Percentiles rank a stretch among this genome's conserved stretches.
Evolutionary conservation across 1,140 invertebrate genomes (phyloP).

Genomic region (Hesperophylax magnus): DNA sequence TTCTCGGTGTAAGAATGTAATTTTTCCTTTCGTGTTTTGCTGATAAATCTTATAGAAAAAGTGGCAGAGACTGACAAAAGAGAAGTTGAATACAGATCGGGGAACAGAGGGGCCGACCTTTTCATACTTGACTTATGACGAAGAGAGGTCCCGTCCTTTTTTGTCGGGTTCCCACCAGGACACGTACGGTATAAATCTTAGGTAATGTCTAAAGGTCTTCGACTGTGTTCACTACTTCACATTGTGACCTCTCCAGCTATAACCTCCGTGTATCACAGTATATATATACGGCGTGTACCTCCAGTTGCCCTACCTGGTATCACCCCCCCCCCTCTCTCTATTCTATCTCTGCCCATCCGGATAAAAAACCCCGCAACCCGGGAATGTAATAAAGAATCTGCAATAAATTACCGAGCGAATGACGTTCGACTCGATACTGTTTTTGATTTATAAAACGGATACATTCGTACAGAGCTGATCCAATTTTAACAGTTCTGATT

Average conservation of each 20-base stretch:
- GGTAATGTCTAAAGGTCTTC: conserved; percentile 44
- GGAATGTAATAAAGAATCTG: conserved; percentile 49
- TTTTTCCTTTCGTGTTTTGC: background rate
- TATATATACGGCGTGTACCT: background rate
- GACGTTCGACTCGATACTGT: conserved; percentile 50
- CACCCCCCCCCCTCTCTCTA: background rate
- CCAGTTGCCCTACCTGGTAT: background rate
- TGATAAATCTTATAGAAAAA: conserved; percentile 1
- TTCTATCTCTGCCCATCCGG: background rate
- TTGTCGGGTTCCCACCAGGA: conserved; percentile 43
- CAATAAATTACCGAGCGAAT: conserved; percentile 52
- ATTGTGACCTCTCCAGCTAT: conserved; percentile 10
- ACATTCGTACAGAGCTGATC: conserved; percentile 23
- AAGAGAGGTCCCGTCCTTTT: conserved; percentile 35
- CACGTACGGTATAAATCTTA: conserved; percentile 54
- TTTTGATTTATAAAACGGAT: conserved; percentile 50
- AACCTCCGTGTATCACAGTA: background rate
- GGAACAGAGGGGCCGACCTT: conserved; percentile 6
- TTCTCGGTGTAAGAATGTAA: background rate
- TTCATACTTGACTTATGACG: conserved; percentile 44
- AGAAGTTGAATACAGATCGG: conserved; percentile 12
- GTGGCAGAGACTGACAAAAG: conserved; percentile 8
- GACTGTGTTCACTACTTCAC: background rate
- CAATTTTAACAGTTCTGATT: conserved; percentile 37
- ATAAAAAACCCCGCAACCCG: conserved; percentile 41